Percentiles rank a stretch among this genome's conserved stretches.
phyloP scores from a whole-genome alignment of 2,888 invertebrate species.

The Pristionchus exspectatus region DNA sequence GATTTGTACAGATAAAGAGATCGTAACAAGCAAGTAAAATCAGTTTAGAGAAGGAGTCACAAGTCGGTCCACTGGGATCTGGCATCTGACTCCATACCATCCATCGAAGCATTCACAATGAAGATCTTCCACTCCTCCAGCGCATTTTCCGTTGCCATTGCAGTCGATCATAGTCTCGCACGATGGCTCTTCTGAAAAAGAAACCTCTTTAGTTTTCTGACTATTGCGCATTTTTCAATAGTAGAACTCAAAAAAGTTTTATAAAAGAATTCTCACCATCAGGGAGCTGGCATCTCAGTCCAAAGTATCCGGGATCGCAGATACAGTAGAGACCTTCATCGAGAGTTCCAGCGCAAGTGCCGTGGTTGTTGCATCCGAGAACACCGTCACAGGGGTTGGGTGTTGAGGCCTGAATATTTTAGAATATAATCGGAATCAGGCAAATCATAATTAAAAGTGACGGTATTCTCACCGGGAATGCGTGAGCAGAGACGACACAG shows the following conservation, averaged over 20 bases:
- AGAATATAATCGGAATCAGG: no score
- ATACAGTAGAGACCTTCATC: not conserved
- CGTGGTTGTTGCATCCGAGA: slow-evolving; percentile 3
- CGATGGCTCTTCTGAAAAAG: not conserved
- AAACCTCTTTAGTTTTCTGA: no score
- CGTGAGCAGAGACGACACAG: not conserved
- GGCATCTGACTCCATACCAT: not conserved
- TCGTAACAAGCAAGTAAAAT: not conserved
- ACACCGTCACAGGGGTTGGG: not conserved
- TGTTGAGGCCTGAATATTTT: not conserved
- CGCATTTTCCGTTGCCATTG: not conserved
- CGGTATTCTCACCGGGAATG: not conserved
- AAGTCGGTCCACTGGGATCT: not conserved
- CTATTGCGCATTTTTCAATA: no score
- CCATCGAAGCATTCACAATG: slow-evolving; percentile 4
- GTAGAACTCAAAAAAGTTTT: no score
- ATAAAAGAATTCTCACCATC: not conserved
- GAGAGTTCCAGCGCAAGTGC: not conserved
- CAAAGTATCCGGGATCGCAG: slow-evolving; percentile 7
- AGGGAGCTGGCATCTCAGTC: slow-evolving; percentile 13
- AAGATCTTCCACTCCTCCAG: not conserved
- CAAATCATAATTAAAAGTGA: no score
- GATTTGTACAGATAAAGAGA: no score
- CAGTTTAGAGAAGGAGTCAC: not conserved
- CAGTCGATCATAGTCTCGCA: not conserved